Base-by-base conservation (phyloP, 2,113 vertebrate genomes). In the Salvelinus sp. region DNA sequence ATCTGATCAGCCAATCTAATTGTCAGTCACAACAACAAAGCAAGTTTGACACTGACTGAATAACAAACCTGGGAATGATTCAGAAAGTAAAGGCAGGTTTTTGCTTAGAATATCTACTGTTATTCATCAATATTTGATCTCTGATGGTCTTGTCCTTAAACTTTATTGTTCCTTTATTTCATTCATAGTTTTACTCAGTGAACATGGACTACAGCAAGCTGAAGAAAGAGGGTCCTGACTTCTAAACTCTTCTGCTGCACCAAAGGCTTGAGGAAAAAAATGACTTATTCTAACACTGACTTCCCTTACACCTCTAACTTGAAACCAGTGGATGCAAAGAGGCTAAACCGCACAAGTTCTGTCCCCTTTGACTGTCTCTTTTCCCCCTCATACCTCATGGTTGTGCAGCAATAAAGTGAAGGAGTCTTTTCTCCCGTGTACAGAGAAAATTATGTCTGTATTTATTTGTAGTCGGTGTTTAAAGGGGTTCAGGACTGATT, bases 161-260 rank as follows among this genome's bases (percentile, higher is more conserved):
- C 4, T 18, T 54, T 54, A 16, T 14, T 67, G 22, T 33, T 65
- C 58, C 1, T 69, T 1, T 75, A 74, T 85, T 44, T 3, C 92
- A 16, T 65, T 74, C 60, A n/a, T 63, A 99, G 96, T 93, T 99
- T 76, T 94, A 93, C 75, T n/a, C 86, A 0, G 88, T 97, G 66
- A 97, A 94, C 72, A 93, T 92, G 80, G 96, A 98, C 89, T 98
- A 99, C 93, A 94, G 92, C 84, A 96, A 93, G 69, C 87, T 97
- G 90, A 96, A 98, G 91, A 97, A 98, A 92, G 95, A 98, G 72
- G 87, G 97, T 72, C 97, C 96, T 64, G 96, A 98, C 79, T 98
- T 95, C 91, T 98, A 90, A 96, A 3, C 57, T 28, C 13, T 54
- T 9, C 20, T 58, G 71, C 70, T 69, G 71, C 57, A 87, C 79